Evolutionary conservation across 2,113 vertebrate species (phyloP).

Genomic region (Otolemur garnettii): DNA sequence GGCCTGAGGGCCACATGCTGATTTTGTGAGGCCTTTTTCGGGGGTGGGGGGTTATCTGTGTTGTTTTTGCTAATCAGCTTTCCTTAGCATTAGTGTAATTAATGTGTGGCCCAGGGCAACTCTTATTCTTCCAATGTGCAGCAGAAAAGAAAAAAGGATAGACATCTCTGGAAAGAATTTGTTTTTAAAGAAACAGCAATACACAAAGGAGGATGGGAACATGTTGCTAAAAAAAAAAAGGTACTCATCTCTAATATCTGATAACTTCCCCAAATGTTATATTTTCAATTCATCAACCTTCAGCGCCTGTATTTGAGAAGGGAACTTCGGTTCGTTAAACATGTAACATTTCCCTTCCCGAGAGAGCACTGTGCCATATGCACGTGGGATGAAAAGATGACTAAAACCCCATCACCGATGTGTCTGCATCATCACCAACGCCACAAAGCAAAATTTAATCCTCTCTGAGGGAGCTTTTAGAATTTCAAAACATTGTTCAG

Average conservation of each 20-base stretch:
- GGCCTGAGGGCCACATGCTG: no score
- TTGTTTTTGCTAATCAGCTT: no score
- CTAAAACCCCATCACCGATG: not conserved
- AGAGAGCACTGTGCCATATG: not conserved
- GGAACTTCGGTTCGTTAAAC: not conserved
- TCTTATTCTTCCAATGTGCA: no score
- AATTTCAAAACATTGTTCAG: not conserved
- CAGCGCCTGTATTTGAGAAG: not conserved
- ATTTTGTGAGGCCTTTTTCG: no score
- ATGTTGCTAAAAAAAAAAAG: not conserved
- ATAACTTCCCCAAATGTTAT: no score
- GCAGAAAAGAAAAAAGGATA: no score
- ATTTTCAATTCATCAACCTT: not conserved
- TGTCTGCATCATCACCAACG: not conserved
- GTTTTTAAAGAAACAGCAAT: not conserved
- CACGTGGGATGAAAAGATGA: not conserved
- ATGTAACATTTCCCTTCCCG: fast-evolving
- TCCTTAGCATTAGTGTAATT: no score
- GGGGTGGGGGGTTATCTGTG: no score
- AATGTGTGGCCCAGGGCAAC: no score
- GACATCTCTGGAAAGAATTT: not conserved
- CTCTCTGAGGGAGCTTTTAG: not conserved
- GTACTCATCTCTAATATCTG: not conserved
- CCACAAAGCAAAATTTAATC: not conserved
- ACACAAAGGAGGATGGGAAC: slow-evolving; percentile 4